Conservation (phyloP, 2,888 invertebrate species). For the Tricholauxania praeusta region DNA sequence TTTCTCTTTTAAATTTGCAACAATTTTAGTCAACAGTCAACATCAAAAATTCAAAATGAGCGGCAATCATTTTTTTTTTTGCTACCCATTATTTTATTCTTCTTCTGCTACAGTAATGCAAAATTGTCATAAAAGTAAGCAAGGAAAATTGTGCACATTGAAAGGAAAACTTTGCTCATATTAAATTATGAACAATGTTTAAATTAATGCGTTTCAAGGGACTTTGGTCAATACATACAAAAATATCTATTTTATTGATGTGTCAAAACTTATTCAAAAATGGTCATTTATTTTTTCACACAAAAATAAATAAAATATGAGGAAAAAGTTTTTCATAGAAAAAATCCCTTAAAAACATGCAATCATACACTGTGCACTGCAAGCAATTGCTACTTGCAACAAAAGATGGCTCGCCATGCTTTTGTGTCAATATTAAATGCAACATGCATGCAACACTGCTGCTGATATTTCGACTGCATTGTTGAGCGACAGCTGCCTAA, state of each 20-base stretch:
- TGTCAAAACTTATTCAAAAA: no score
- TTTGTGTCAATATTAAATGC: conserved; percentile 28
- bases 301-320: no score
- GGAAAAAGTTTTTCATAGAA: no score
- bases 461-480: background rate
- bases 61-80: conserved; percentile 6
- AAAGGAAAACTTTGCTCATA: background rate
- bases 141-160: background rate
- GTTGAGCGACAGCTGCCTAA: conserved; percentile 14
- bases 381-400: background rate
- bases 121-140: background rate
- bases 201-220: no score
- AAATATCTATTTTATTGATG: no score
- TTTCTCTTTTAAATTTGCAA: conserved; percentile 15
- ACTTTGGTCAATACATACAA: no score
- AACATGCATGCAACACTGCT: conserved; percentile 6
- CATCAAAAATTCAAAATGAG: conserved; percentile 11
- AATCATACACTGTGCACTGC: no score
- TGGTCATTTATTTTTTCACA: no score
- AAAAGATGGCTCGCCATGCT: background rate
- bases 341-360: no score
- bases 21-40: background rate
- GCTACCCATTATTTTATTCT: background rate
- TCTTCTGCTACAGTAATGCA: conserved; percentile 1
- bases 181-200: no score